Evolutionary conservation across 2,113 vertebrate species (phyloP), one percentile per base, ranked within the genome.

Genomic region (Haemorhous mexicanus): DNA sequence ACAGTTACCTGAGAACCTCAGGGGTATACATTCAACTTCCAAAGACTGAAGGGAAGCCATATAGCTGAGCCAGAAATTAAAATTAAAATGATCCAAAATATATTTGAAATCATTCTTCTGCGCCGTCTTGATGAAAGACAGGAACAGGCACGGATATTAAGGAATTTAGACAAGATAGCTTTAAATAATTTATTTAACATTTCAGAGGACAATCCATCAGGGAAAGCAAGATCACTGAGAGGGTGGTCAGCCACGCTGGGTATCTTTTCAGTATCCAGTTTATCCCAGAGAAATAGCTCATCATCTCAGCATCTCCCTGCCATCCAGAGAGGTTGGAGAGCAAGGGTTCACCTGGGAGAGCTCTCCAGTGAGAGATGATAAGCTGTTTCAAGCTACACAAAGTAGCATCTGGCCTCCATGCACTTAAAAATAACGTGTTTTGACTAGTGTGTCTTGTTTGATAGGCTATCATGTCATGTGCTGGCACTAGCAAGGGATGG

Each of bases 401-500:
- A 90, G 89, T 66, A 92, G 85, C 63, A 61, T 93, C 87, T 96
- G 85, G 83, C 68, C 92, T 86, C 72, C 75, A 28, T 6, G 13
- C 47, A 26, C 82, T 93, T 93, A 74, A 66, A 95, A 93, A 83
- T 92, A 90, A 94, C 83, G 72, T 94, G 94, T 93, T 94, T 95
- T 97, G 90, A 96, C 94, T 90, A 35, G 67, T 74, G 9, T 85
- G 69, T 91, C 93, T 87, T 47, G 35, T 52, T 47, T 62, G 90
- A 85, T 90, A 88, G 91, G 92, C 94, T 94, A 87, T 94, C 91
- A 85, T 85, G 90, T 84, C 93, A 47, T 79, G 61, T 93, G 93
- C 76, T 96, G 95, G 88, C 90, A 88, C 82, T 83, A 90, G 84
- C 94, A 91, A 83, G 93, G 83, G 92, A 95, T 91, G 90, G 6